Evolutionary conservation across 2,797 vertebrate genomes (phyloP).

Genomic region (Thalassophryne amazonica): DNA sequence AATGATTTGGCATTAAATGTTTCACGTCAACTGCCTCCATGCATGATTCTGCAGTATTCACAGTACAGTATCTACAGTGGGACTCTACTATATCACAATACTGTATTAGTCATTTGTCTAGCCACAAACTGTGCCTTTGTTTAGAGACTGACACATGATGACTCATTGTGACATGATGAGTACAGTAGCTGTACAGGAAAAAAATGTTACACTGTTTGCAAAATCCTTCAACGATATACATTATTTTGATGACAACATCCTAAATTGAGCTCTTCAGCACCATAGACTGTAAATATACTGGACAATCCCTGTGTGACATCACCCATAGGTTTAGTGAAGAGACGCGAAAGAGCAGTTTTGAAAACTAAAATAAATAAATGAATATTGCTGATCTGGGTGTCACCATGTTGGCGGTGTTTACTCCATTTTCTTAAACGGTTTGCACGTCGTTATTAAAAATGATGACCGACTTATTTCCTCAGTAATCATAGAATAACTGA

Average conservation of each 20-base stretch:
- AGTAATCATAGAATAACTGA: too few species aligned
- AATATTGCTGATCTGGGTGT: too few species aligned
- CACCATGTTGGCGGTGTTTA: too few species aligned
- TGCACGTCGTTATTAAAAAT: too few species aligned
- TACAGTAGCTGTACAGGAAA: conserved; percentile 11
- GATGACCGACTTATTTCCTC: too few species aligned
- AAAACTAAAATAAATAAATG: too few species aligned
- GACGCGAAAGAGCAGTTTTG: too few species aligned
- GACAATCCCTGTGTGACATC: too few species aligned
- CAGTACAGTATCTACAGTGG: background rate
- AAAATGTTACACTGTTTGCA: conserved; percentile 17
- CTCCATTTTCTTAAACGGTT: too few species aligned
- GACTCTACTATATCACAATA: conserved; percentile 6
- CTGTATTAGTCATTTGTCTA: conserved; percentile 7
- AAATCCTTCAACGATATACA: conserved; percentile 1
- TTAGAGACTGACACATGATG: conserved; percentile 52
- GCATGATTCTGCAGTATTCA: background rate
- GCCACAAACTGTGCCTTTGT: conserved; percentile 46
- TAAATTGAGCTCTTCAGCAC: background rate
- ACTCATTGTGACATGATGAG: conserved; percentile 5
- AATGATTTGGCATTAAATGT: conserved; percentile 1
- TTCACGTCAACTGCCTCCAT: conserved; percentile 16
- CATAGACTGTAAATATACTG: background rate
- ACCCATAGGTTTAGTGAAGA: too few species aligned
- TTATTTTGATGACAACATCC: background rate